Evolutionary conservation across 2,113 vertebrate species (phyloP).

Genomic region (Channa maculata): DNA sequence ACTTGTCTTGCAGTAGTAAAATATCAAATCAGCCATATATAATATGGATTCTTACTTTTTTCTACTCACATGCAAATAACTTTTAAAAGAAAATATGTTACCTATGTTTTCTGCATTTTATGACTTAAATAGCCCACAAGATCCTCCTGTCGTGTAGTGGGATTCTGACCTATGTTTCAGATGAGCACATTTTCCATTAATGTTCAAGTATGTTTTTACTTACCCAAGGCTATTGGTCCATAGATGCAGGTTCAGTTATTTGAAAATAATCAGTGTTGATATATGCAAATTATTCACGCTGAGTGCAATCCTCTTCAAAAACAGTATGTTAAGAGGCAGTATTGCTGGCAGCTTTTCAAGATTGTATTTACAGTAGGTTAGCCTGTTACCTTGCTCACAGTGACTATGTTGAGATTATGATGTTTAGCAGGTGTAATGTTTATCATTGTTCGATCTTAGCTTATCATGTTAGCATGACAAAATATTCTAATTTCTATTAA

Average conservation of each 20-base stretch:
- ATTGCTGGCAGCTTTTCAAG: too few relatives aligned
- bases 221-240: too few relatives aligned
- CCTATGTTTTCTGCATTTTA: background rate
- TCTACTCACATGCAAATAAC: background rate
- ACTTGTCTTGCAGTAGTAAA: too few relatives aligned
- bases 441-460: background rate
- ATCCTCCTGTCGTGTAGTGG: conserved; percentile 1
- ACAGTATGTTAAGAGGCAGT: background rate
- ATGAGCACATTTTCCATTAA: conserved; percentile 20
- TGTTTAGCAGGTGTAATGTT: too few relatives aligned
- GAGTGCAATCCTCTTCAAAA: background rate
- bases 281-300: conserved; percentile 21
- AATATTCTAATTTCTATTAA: too few relatives aligned
- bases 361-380: too few relatives aligned
- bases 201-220: conserved; percentile 7
- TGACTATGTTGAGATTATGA: background rate
- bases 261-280: conserved; percentile 39
- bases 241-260: conserved; percentile 24
- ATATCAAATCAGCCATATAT: conserved; percentile 9
- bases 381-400: background rate
- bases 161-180: background rate
- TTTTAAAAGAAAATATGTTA: background rate
- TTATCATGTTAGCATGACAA: background rate
- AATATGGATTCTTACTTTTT: background rate
- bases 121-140: background rate